Conservation (phyloP, 2,113 vertebrate genomes). For the Centropus bengalensis region DNA sequence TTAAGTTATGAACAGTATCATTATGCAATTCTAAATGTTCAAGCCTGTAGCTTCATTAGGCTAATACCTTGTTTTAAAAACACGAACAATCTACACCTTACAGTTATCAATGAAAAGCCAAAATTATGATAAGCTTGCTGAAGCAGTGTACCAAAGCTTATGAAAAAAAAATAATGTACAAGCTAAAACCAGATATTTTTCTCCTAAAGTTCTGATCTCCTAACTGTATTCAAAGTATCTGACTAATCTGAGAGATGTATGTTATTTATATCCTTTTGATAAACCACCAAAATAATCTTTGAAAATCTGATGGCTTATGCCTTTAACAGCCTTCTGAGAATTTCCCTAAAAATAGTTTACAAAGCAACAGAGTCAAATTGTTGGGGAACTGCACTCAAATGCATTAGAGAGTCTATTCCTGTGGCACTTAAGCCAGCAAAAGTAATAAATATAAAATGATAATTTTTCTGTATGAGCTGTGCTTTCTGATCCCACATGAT, state of each 20-base stretch:
- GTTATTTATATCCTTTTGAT: constrained; percentile 63
- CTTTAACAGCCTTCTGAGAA: constrained; percentile 65
- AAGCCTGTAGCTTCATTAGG: not conserved
- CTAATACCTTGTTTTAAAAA: not conserved
- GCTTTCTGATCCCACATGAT: constrained; percentile 62
- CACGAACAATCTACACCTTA: not conserved
- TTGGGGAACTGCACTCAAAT: constrained; percentile 69
- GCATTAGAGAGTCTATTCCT: constrained; percentile 75
- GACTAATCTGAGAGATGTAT: constrained; percentile 39
- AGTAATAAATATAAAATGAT: constrained; percentile 79
- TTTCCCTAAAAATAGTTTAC: constrained; percentile 74
- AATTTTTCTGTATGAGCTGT: constrained; percentile 73
- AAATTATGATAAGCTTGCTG: not conserved
- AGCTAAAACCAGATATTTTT: not conserved
- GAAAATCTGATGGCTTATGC: constrained; percentile 46
- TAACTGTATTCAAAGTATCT: constrained; percentile 1
- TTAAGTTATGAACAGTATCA: not conserved
- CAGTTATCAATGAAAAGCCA: not conserved
- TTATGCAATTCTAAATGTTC: not conserved
- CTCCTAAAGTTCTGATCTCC: constrained; percentile 8
- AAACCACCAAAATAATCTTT: constrained; percentile 62
- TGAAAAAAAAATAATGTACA: not conserved
- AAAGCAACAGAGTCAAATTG: constrained; percentile 64
- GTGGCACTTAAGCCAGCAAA: constrained; percentile 70
- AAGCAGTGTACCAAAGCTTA: not conserved